A percentile compares a stretch with the other conserved stretches of the same genome.
Conservation (phyloP, 1,140 invertebrate species). For the Plutomurus gul region DNA sequence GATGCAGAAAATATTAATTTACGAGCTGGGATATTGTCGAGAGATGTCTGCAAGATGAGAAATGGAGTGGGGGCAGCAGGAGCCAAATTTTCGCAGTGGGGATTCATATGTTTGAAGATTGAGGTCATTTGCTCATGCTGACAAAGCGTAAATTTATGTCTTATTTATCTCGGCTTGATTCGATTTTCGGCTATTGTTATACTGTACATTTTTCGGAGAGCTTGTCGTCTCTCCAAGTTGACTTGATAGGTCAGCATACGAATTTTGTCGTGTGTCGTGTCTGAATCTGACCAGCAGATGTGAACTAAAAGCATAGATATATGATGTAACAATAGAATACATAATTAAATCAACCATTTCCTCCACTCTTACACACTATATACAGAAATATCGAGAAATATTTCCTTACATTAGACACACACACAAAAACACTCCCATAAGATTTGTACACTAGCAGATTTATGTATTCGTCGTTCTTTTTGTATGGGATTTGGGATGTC, state of each 20-base stretch:
- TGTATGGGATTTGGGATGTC: background rate
- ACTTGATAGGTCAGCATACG: background rate
- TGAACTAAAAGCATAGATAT: background rate
- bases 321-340: no score
- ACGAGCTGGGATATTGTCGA: slow-evolving; percentile 4
- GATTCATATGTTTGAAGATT: slow-evolving; percentile 26
- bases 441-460: no score
- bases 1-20: slow-evolving; percentile 15
- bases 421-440: no score
- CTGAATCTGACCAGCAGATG: background rate
- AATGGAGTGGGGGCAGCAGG: slow-evolving; percentile 13
- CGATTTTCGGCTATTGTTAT: slow-evolving; percentile 19
- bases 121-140: slow-evolving; percentile 35
- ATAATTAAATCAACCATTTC: background rate
- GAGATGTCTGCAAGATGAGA: slow-evolving; percentile 30
- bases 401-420: no score
- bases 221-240: background rate
- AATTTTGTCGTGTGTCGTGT: background rate
- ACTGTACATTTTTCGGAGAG: slow-evolving; percentile 12
- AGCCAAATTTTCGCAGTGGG: slow-evolving; percentile 30
- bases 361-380: background rate
- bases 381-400: no score
- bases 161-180: slow-evolving; percentile 32
- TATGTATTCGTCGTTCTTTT: no score
- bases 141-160: slow-evolving; percentile 36